Evolutionary conservation across 2,797 vertebrate species (phyloP).

Genomic region (Spheniscus humboldti): DNA sequence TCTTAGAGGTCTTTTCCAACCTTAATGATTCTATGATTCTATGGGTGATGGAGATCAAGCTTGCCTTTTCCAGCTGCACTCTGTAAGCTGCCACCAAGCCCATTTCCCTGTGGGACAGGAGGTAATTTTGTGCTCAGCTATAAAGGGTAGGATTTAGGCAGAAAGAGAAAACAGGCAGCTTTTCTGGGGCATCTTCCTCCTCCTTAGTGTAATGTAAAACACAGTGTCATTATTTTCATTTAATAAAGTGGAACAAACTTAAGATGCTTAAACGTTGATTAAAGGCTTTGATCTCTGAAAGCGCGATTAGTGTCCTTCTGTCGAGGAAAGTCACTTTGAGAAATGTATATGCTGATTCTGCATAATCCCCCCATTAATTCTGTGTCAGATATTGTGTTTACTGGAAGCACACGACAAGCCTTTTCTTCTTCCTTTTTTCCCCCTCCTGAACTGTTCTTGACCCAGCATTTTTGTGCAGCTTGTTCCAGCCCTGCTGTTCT

Average conservation of each 20-base stretch:
- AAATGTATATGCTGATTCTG: not conserved
- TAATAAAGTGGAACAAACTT: constrained; percentile 16
- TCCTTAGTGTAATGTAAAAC: not conserved
- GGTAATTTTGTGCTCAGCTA: not conserved
- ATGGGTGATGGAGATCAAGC: accelerated
- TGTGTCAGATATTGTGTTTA: not conserved
- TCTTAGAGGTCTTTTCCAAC: no score
- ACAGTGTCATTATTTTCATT: not conserved
- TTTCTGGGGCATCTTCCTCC: not conserved
- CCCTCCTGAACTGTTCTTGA: not conserved
- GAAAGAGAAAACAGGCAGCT: not conserved
- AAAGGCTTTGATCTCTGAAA: constrained; percentile 14
- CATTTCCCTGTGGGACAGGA: not conserved
- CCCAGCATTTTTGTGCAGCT: not conserved
- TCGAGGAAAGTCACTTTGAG: constrained; percentile 19
- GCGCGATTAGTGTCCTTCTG: not conserved
- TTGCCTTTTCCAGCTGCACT: not conserved
- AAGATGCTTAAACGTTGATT: constrained; percentile 1
- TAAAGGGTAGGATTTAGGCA: not conserved
- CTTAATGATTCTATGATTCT: no score
- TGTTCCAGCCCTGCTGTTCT: not conserved
- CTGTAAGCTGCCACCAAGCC: not conserved
- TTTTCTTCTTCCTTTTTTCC: not conserved
- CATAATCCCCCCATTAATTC: not conserved
- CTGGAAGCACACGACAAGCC: not conserved